Evolutionary conservation across 2,888 invertebrate species (phyloP).

Genomic region (Leucoptera coffeella): DNA sequence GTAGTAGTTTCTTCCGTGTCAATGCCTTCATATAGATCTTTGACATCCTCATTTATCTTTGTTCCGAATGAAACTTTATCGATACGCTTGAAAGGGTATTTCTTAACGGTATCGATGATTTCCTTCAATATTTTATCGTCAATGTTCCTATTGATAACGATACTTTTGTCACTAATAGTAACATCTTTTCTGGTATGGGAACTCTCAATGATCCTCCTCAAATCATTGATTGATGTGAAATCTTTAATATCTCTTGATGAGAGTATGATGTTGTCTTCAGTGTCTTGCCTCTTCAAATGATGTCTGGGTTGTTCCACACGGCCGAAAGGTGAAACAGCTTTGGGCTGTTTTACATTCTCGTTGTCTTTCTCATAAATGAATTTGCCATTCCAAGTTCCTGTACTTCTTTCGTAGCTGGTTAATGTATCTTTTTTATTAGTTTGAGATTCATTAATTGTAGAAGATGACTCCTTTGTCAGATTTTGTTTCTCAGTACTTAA

Average conservation of each 20-base stretch:
- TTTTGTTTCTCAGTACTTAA: slow-evolving; percentile 41
- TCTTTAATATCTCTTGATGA: slow-evolving; percentile 44
- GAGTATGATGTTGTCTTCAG: slow-evolving; percentile 41
- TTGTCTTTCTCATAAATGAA: slow-evolving; percentile 46
- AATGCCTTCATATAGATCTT: slow-evolving; percentile 42
- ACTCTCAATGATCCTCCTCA: slow-evolving; percentile 37
- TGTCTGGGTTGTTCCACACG: too few relatives aligned
- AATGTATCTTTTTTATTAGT: slow-evolving; percentile 39
- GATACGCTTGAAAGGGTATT: slow-evolving; percentile 43
- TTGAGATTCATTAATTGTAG: slow-evolving; percentile 13
- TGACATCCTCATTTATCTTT: slow-evolving; percentile 55
- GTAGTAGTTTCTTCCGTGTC: slow-evolving; percentile 35
- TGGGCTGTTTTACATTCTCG: slow-evolving; percentile 26
- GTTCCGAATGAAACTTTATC: slow-evolving; percentile 49
- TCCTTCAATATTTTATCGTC: slow-evolving; percentile 39
- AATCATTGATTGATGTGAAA: slow-evolving; percentile 40
- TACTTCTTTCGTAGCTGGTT: slow-evolving; percentile 38
- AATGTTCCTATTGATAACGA: slow-evolving; percentile 39
- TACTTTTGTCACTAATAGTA: slow-evolving; percentile 38
- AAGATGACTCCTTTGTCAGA: slow-evolving; percentile 30
- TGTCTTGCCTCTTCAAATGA: slow-evolving; percentile 39
- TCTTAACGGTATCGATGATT: slow-evolving; percentile 43
- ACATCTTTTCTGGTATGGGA: slow-evolving; percentile 36
- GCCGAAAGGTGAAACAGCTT: too few relatives aligned
- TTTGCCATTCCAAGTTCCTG: slow-evolving; percentile 53